Evolutionary conservation across 2,113 vertebrate genomes (phyloP), one percentile per base, ranked within the genome.

Genomic region (Tachysurus vachellii): DNA sequence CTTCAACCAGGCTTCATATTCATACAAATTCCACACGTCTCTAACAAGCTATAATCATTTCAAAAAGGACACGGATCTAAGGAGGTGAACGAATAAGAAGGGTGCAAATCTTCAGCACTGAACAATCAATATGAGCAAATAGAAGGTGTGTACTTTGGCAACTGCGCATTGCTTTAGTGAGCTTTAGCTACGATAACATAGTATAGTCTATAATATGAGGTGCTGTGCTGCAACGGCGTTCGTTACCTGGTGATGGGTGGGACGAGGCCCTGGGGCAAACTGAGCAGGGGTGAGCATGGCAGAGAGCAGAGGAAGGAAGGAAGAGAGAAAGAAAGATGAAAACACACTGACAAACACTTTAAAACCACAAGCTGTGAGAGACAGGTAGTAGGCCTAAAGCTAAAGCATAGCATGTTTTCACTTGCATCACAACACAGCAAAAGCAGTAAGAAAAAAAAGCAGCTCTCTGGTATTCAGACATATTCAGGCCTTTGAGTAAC

Each of bases 221-320:
- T 26, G 61, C 50, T 21, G 62, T 56, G 47, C 50, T 83, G 66
- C 71, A 75, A 77, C 26, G 80, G 85, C 4, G 19, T 84, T 85
- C 76, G 23, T 92, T 91, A 92, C 91, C 91, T 92, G 91, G 83
- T 92, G 91, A 82, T 92, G 91, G 44, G 91, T 64, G 82, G 90
- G 89, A 88, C 91, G 91, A 85, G 90, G 89, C 86, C 90, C 91
- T 28, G 90, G 81, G 56, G 88, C 85, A 90, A 91, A 92, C 91
- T 92, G 79, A 73, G 70, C 42, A 31, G 54, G 36, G 21, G 57
- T 26, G 26, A 53, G 86, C 21, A 21, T 68, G 75, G 61, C 84
- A 82, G 80, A 81, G 64, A 75, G 84, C 53, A 66, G 81, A 87
- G 76, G 77, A 53, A 82, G 53, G 80, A 28, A 86, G 50, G n/a